Conservation (phyloP, 2,797 vertebrate genomes). For the Peromyscus melanophrys region DNA sequence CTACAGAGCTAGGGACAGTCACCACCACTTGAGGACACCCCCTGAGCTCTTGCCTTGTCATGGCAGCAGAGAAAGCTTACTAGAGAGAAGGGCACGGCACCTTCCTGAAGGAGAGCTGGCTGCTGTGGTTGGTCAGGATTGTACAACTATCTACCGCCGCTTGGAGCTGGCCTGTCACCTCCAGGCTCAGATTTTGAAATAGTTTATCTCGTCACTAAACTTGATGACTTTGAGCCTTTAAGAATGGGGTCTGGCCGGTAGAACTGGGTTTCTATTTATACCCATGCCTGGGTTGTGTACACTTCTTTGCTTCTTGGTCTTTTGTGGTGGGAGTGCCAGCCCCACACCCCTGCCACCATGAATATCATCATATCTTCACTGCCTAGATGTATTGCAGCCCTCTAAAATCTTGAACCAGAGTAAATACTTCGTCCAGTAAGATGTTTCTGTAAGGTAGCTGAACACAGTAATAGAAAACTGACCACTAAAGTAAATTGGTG, state of each 20-base stretch:
- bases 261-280: background rate
- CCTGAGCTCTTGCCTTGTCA: background rate
- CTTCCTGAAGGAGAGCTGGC: background rate
- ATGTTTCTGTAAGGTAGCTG: background rate
- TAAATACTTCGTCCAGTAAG: background rate
- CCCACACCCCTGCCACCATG: background rate
- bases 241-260: background rate
- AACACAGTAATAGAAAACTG: background rate
- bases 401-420: background rate
- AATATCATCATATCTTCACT: background rate
- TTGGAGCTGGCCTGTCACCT: background rate
- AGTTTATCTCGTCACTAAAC: background rate
- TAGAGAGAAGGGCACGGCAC: rapidly evolving
- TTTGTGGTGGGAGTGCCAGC: no score
- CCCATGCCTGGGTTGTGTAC: background rate
- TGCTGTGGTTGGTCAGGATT: background rate
- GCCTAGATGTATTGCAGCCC: background rate
- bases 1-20: background rate
- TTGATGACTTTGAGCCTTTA: background rate
- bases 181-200: background rate
- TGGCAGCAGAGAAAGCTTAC: background rate
- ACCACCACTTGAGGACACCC: rapidly evolving
- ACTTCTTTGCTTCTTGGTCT: background rate
- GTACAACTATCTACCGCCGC: background rate
- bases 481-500: background rate